phyloP scores from a whole-genome alignment of 2,113 vertebrate species.

The Etheostoma cragini region DNA sequence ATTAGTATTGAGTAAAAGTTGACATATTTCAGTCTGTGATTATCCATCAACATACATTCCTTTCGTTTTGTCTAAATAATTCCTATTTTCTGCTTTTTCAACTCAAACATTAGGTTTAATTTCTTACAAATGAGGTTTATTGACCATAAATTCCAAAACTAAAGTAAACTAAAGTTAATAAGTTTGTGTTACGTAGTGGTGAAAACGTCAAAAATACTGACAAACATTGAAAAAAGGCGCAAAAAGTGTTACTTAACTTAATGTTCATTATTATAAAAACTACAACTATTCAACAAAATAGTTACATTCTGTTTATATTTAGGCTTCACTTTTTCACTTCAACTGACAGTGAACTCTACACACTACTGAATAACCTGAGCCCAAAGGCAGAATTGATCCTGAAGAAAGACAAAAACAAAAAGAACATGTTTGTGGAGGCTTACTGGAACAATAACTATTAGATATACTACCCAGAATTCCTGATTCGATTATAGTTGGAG shows the following conservation, averaged over 20 bases:
- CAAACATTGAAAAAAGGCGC: too few species aligned
- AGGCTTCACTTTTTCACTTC: neutral
- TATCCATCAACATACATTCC: too few species aligned
- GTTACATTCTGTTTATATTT: neutral
- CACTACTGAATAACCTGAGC: neutral
- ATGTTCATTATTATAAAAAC: neutral
- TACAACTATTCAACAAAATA: neutral
- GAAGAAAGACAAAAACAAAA: neutral
- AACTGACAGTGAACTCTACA: neutral
- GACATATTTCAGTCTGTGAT: too few species aligned
- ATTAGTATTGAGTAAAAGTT: too few species aligned
- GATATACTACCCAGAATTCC: constrained; percentile 28
- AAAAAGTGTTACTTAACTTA: neutral
- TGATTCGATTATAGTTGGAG: constrained; percentile 48
- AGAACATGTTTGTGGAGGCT: constrained; percentile 10
- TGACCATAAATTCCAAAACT: too few species aligned
- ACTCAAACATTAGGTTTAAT: too few species aligned
- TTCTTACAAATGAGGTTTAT: too few species aligned
- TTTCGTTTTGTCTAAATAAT: too few species aligned
- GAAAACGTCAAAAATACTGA: too few species aligned
- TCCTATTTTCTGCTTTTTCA: too few species aligned
- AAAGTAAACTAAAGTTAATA: too few species aligned
- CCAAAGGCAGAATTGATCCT: neutral
- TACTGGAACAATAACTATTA: constrained; percentile 29
- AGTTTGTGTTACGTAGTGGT: too few species aligned